Base-by-base conservation (phyloP, 2,113 vertebrate genomes). In the Ascaphus truei region DNA sequence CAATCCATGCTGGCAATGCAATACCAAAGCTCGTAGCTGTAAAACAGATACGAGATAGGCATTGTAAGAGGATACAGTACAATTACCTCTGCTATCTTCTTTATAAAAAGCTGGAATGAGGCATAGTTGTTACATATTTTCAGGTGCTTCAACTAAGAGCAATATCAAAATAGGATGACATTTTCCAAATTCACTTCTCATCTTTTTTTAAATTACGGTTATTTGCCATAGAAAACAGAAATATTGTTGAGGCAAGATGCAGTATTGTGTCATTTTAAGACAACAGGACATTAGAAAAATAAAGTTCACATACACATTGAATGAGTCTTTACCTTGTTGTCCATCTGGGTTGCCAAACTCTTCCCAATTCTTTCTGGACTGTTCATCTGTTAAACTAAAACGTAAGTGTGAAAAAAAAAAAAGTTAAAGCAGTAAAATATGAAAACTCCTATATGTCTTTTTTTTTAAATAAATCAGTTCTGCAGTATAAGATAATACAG, bases 1-100 rank as follows among this genome's bases (percentile, higher is more conserved):
- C 97, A 73, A 99, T 98, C 97, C 97, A 99, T 64, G 97, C 95
- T 75, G 97, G 97, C 66, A 99, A 83, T 25, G 96, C 97, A 53
- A 99, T 99, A 65, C 96, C 97, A 15, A 99, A 99, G 60, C 93
- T 98, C 68, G 95, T 96, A 51, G 93, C 97, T 99, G 73, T 36
- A 84, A 73, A 1, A 33, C 31, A 52, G 25, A 75, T 7, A 3
- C 63, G 76, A 69, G 3, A 78, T 77, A 61, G 10, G 48, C n/a
- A 27, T 33, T 33, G 5, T 56, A 3, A 20, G 16, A 11, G 9
- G 7, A 56, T 12, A 5, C 15, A 12, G 27, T 56, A 2, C 3
- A 34, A 33, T 16, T 16, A 47, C 20, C 5, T 30, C 0, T 47
- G 11, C 29, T 34, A 34, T 7, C 33, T 7, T 34, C 6, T 34